Evolutionary conservation across 2,888 invertebrate species (phyloP).

Genomic region (Desoria tigrina): DNA sequence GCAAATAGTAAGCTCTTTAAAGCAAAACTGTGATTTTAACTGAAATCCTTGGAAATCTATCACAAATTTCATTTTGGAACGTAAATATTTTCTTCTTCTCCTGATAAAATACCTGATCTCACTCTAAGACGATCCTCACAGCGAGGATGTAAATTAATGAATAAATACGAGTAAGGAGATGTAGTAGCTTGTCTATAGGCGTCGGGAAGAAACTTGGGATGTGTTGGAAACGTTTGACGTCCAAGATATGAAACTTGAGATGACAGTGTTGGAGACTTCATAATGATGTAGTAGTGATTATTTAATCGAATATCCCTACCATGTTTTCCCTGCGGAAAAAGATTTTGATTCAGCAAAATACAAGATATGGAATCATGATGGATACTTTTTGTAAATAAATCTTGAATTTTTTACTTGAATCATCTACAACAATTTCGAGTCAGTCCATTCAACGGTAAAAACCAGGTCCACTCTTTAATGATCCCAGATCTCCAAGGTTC

Average conservation of each 20-base stretch:
- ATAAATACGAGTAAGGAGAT: constrained; percentile 32
- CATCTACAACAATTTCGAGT: too few relatives aligned
- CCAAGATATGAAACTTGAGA: constrained; percentile 18
- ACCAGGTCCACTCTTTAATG: too few relatives aligned
- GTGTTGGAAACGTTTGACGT: constrained; percentile 12
- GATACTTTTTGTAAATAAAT: too few relatives aligned
- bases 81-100: constrained; percentile 10
- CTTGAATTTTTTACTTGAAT: too few relatives aligned
- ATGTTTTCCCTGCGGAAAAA: constrained; percentile 23
- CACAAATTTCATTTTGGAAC: constrained; percentile 30
- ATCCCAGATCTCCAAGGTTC: too few relatives aligned
- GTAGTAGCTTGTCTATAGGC: constrained; percentile 39
- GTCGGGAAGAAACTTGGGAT: constrained; percentile 18
- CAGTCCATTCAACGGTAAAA: too few relatives aligned
- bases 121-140: constrained; percentile 33
- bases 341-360: constrained; percentile 18
- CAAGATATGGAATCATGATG: constrained; percentile 19
- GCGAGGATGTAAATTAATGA: constrained; percentile 31
- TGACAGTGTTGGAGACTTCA: constrained; percentile 14
- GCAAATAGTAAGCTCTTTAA: constrained; percentile 26
- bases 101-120: constrained; percentile 24
- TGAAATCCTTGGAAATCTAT: constrained; percentile 36
- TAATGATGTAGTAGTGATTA: constrained; percentile 12
- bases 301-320: constrained; percentile 22
- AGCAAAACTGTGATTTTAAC: constrained; percentile 13